Evolutionary conservation across 2,797 vertebrate species (phyloP).

Genomic region (Leptatherina wallacei): DNA sequence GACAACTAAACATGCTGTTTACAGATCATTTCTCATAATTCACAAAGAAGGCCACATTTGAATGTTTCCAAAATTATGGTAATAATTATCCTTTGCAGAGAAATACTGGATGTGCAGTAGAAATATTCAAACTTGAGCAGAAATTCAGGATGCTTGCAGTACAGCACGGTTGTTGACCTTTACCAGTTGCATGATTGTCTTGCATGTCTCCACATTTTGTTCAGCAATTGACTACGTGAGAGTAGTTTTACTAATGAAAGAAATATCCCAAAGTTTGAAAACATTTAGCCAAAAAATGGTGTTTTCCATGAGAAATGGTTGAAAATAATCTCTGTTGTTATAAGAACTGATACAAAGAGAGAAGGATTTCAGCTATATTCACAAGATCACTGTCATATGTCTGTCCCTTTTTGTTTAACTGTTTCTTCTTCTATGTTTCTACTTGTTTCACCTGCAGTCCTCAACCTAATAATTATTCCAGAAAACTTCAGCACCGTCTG

Average conservation of each 20-base stretch:
- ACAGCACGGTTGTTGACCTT: background rate
- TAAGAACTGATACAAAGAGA: background rate
- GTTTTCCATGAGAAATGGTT: background rate
- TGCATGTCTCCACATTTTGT: background rate
- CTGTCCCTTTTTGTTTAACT: constrained; percentile 3
- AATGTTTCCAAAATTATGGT: background rate
- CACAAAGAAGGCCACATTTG: background rate
- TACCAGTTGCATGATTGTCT: background rate
- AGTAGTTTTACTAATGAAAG: background rate
- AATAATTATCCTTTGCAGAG: background rate
- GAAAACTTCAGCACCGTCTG: constrained; percentile 31
- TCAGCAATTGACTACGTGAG: background rate
- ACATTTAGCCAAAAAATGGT: background rate
- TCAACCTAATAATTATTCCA: constrained; percentile 50
- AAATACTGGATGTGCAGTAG: background rate
- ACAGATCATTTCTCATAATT: background rate
- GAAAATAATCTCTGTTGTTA: too few relatives aligned
- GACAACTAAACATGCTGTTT: background rate
- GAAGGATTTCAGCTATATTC: background rate
- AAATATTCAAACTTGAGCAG: background rate
- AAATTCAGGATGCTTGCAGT: background rate
- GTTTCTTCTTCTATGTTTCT: background rate
- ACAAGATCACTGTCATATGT: background rate
- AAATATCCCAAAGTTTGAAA: background rate
- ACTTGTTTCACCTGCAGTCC: constrained; percentile 29